A percentile compares a stretch with the other conserved stretches of the same genome.
Conservation (phyloP, 2,797 vertebrate species). For the Margarornis squamiger region DNA sequence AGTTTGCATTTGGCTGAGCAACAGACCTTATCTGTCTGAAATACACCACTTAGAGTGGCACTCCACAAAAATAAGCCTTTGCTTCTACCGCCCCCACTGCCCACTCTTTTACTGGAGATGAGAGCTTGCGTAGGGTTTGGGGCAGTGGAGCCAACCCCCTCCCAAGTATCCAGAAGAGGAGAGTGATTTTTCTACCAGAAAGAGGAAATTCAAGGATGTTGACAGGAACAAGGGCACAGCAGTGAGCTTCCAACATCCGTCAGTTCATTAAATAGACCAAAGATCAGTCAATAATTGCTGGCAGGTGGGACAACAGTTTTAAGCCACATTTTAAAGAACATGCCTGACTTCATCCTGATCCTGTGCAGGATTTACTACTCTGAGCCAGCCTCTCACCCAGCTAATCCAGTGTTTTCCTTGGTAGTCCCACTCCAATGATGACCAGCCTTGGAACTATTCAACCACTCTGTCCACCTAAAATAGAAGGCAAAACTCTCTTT, state of each 20-base stretch:
- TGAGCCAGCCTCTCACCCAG: neutral
- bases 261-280: neutral
- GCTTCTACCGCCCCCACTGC: neutral
- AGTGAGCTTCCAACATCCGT: neutral
- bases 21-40: slow-evolving; percentile 25
- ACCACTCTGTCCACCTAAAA: neutral
- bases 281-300: rapidly evolving
- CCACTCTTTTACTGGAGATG: neutral
- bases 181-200: neutral
- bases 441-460: neutral
- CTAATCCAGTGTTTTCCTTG: neutral
- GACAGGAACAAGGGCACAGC: neutral
- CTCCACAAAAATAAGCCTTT: neutral
- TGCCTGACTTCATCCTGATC: neutral
- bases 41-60: slow-evolving; percentile 6
- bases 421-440: neutral
- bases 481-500: neutral
- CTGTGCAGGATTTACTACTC: neutral
- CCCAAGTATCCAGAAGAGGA: neutral
- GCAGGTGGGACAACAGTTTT: neutral
- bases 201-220: neutral
- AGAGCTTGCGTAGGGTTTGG: neutral
- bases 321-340: neutral
- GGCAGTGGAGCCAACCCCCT: neutral
- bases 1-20: slow-evolving; percentile 42